phyloP scores from a whole-genome alignment of 2,797 vertebrate genomes.

The Manis javanica region DNA sequence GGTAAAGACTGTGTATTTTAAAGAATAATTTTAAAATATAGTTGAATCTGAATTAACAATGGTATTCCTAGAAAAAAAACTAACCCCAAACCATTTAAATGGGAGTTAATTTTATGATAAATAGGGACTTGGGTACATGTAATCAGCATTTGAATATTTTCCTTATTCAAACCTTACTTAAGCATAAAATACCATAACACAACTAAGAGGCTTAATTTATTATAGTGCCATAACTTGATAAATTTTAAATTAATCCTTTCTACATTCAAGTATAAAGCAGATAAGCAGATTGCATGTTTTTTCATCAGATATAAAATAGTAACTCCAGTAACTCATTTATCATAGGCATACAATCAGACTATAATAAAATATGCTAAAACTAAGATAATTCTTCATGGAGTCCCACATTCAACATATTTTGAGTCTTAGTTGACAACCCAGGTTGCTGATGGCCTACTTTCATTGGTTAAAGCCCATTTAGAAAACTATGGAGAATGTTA shows the following conservation, averaged over 20 bases:
- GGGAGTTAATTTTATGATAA: slow-evolving; percentile 42
- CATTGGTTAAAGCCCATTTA: background rate
- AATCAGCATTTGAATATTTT: slow-evolving; percentile 45
- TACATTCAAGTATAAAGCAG: slow-evolving; percentile 17
- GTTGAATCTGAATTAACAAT: background rate
- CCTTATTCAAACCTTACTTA: slow-evolving; percentile 29
- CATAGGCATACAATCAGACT: background rate
- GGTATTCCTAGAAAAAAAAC: background rate
- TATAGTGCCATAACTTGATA: slow-evolving; percentile 19
- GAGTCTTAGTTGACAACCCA: background rate
- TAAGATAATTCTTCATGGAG: background rate
- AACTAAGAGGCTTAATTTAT: slow-evolving; percentile 51
- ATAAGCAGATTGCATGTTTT: background rate
- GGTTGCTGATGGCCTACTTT: background rate
- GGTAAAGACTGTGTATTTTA: background rate
- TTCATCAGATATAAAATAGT: background rate
- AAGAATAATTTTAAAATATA: slow-evolving; percentile 3
- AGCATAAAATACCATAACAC: slow-evolving; percentile 46
- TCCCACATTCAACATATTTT: background rate
- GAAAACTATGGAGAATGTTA: background rate
- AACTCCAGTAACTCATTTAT: slow-evolving; percentile 21
- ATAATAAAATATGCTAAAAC: background rate
- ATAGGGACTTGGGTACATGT: background rate
- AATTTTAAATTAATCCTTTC: slow-evolving; percentile 50
- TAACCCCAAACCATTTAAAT: background rate